phyloP scores from a whole-genome alignment of 2,888 invertebrate genomes.

The Cerastoderma edule region DNA sequence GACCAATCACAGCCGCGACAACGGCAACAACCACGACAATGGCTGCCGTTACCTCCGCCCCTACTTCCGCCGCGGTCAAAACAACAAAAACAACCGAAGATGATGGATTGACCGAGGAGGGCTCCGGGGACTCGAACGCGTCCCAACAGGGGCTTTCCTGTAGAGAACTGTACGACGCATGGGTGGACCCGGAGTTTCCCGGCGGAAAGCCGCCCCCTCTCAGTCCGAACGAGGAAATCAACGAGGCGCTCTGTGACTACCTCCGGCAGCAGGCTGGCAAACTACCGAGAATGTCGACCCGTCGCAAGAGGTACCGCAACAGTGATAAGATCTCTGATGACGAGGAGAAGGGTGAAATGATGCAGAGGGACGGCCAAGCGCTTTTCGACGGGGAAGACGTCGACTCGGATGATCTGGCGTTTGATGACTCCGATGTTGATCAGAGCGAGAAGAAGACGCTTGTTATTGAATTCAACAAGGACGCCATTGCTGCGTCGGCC shows the following conservation, averaged over 20 bases:
- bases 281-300: conserved; percentile 10
- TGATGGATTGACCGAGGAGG: conserved; percentile 14
- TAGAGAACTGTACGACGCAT: conserved; percentile 34
- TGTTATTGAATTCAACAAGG: conserved; percentile 9
- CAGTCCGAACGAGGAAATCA: conserved; percentile 32
- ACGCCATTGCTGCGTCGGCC: not conserved
- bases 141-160: conserved; percentile 35
- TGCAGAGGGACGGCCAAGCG: conserved; percentile 17
- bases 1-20: conserved; percentile 2
- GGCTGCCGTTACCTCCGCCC: not conserved
- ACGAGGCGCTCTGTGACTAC: conserved; percentile 37
- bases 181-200: conserved; percentile 41
- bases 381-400: conserved; percentile 7
- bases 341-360: conserved; percentile 36
- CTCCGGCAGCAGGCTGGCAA: conserved; percentile 22
- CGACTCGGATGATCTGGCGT: conserved; percentile 31
- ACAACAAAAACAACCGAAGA: conserved; percentile 7
- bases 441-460: conserved; percentile 11
- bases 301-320: conserved; percentile 35
- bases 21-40: not conserved
- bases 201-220: conserved; percentile 50
- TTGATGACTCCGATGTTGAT: conserved; percentile 32
- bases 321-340: conserved; percentile 24
- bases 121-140: conserved; percentile 31
- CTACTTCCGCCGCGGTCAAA: conserved; percentile 12